Percentiles rank a stretch among this genome's conserved stretches.
These are phyloP conservation scores for Nemotelus pantherinus DNA, from an alignment of 2,888 invertebrate genomes.

Conservation along the genomic window DNA sequence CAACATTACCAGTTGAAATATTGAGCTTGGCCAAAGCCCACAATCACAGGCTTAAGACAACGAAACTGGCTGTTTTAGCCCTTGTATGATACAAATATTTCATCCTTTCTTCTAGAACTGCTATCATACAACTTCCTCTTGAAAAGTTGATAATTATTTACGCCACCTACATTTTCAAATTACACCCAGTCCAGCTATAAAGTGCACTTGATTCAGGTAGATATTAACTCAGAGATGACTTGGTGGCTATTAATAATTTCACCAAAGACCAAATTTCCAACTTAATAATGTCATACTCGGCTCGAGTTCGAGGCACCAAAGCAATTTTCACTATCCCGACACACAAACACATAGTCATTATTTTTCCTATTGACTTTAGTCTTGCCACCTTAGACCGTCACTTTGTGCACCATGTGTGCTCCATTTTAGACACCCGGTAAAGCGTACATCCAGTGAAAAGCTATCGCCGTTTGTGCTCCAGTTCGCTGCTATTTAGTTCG, in stretches of 20 bases:
- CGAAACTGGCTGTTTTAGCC: no score
- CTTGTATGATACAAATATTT: no score
- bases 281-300: slow-evolving; percentile 29
- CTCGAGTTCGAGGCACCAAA: neutral
- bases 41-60: no score
- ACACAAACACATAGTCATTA: slow-evolving; percentile 1
- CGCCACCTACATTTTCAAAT: no score
- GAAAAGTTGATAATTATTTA: no score
- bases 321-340: slow-evolving; percentile 18
- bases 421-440: slow-evolving; percentile 11
- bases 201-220: slow-evolving; percentile 6
- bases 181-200: neutral
- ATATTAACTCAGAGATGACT: slow-evolving; percentile 2
- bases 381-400: neutral
- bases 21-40: no score
- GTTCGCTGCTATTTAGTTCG: slow-evolving; percentile 5
- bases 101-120: no score
- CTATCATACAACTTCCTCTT: no score
- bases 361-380: no score
- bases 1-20: no score
- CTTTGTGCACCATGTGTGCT: slow-evolving; percentile 8
- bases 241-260: neutral
- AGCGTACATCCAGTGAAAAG: slow-evolving; percentile 26
- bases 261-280: slow-evolving; percentile 14
- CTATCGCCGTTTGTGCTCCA: slow-evolving; percentile 32